phyloP scores from a whole-genome alignment of 2,888 invertebrate species.

The Steinernema scapterisci region DNA sequence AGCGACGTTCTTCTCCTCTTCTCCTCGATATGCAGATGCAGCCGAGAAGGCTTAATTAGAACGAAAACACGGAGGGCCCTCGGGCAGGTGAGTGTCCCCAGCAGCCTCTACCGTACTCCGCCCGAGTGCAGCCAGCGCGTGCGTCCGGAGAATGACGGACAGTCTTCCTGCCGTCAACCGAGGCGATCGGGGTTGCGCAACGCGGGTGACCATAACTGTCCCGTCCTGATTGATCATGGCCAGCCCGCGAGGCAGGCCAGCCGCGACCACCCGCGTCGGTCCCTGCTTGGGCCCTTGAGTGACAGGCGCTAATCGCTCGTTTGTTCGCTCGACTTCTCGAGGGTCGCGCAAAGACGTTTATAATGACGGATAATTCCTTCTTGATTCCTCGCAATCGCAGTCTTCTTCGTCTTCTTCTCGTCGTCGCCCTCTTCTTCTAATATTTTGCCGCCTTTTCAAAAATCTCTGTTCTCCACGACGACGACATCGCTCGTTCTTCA shows the following conservation, averaged over 20 bases:
- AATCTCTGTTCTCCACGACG: not conserved
- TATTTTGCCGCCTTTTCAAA: conserved; percentile 23
- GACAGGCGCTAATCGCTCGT: conserved; percentile 32
- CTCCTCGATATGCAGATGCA: not conserved
- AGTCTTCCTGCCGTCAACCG: not conserved
- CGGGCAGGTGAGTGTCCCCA: not conserved
- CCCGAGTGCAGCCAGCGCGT: not conserved
- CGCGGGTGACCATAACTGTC: not conserved
- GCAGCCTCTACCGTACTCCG: not conserved
- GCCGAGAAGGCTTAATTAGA: not conserved
- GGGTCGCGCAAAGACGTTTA: conserved; percentile 32
- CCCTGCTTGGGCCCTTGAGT: conserved; percentile 7
- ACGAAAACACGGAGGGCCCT: not conserved
- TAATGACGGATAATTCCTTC: conserved; percentile 31
- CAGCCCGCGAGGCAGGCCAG: not conserved
- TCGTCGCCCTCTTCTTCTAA: conserved; percentile 2
- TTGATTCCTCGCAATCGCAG: conserved; percentile 13
- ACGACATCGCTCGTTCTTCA: conserved; percentile 31
- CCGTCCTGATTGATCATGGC: not conserved
- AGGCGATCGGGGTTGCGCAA: not conserved
- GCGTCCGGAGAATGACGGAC: not conserved
- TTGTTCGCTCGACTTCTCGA: conserved; percentile 27
- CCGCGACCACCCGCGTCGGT: conserved; percentile 18
- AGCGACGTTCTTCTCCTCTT: conserved; percentile 1
- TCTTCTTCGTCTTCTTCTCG: not conserved